Evolutionary conservation across 2,797 vertebrate species (phyloP).

Genomic region (Alauda arvensis): DNA sequence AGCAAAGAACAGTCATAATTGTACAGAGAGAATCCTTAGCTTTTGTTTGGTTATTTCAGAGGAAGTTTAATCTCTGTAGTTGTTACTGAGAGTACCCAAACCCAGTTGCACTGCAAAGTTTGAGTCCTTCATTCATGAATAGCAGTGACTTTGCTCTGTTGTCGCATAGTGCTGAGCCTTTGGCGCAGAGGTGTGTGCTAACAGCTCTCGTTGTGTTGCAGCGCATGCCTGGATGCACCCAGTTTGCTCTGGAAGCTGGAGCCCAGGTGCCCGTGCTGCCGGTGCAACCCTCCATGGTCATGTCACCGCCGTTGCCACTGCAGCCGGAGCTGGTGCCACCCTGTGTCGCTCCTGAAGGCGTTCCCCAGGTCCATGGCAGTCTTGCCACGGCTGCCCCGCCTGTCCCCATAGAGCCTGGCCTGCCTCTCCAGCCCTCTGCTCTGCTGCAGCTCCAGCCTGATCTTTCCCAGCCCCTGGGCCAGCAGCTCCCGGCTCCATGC

Average conservation of each 20-base stretch:
- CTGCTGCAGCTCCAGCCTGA: slow-evolving; percentile 58
- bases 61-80: background rate
- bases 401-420: slow-evolving; percentile 40
- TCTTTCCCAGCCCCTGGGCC: slow-evolving; percentile 44
- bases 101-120: too few species aligned
- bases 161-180: background rate
- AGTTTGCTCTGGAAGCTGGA: slow-evolving; percentile 66
- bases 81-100: background rate
- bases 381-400: slow-evolving; percentile 23
- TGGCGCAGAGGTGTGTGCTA: background rate
- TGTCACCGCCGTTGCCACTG: slow-evolving; percentile 70
- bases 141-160: accelerated
- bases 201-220: slow-evolving; percentile 48
- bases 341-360: slow-evolving; percentile 35
- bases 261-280: slow-evolving; percentile 64
- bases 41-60: background rate
- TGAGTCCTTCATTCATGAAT: background rate
- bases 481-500: slow-evolving; percentile 40
- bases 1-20: accelerated
- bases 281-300: slow-evolving; percentile 58
- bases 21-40: background rate
- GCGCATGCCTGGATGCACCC: slow-evolving; percentile 67
- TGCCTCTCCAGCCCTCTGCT: slow-evolving; percentile 57
- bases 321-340: slow-evolving; percentile 61
- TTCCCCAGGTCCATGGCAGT: slow-evolving; percentile 56